Percentiles rank a stretch among this genome's conserved stretches.
phyloP scores from a whole-genome alignment of 1,140 invertebrate genomes.

The Telenomus remus region DNA sequence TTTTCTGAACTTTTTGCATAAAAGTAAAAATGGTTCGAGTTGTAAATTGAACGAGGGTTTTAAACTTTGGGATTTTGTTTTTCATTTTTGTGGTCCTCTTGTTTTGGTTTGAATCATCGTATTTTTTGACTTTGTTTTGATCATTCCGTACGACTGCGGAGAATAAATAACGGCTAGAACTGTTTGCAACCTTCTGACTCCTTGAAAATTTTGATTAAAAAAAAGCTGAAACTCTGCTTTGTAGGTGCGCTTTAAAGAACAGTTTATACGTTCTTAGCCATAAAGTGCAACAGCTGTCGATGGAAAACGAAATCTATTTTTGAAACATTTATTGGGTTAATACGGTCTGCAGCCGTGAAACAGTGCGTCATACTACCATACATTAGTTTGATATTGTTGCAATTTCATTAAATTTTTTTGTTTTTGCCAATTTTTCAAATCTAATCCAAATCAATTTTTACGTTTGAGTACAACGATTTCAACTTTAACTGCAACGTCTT shows the following conservation, averaged over 20 bases:
- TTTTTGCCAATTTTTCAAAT: slow-evolving; percentile 1
- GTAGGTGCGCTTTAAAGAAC: slow-evolving; percentile 56
- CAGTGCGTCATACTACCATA: slow-evolving; percentile 17
- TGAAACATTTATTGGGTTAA: slow-evolving; percentile 58
- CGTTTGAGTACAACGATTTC: too few relatives aligned
- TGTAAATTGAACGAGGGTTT: too few relatives aligned
- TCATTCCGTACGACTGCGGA: too few relatives aligned
- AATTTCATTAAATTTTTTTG: neutral
- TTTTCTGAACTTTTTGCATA: too few relatives aligned
- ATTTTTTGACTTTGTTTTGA: too few relatives aligned
- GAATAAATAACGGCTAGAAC: too few relatives aligned
- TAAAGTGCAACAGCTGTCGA: slow-evolving; percentile 71
- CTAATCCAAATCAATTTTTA: too few relatives aligned
- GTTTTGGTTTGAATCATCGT: neutral
- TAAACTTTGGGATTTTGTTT: too few relatives aligned
- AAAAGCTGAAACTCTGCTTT: slow-evolving; percentile 24
- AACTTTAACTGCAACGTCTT: too few relatives aligned
- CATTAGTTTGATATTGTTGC: slow-evolving; percentile 2
- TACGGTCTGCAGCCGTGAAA: slow-evolving; percentile 37
- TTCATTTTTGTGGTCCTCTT: neutral
- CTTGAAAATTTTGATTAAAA: neutral
- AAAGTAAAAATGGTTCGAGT: too few relatives aligned
- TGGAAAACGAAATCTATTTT: slow-evolving; percentile 72
- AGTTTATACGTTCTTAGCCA: slow-evolving; percentile 66
- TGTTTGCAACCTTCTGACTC: too few relatives aligned